Conservation (phyloP, 92 coral and sea anemone species). For the Scolanthus callimorphus region DNA sequence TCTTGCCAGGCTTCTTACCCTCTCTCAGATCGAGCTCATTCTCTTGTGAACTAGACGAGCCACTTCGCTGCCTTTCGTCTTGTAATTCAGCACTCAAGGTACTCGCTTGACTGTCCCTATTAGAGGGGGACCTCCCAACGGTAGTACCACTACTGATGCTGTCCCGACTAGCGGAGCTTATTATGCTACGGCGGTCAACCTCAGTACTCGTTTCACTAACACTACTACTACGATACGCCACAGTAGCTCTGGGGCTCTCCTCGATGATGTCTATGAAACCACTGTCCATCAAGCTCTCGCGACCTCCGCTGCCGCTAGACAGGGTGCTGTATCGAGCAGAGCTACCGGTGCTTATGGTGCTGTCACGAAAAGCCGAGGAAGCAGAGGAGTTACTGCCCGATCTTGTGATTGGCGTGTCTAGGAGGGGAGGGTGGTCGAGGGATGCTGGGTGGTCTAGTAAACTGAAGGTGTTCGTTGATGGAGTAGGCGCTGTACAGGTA, state of each 20-base stretch:
- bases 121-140: conserved; percentile 29
- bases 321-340: conserved; percentile 59
- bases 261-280: conserved; percentile 36
- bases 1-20: conserved; percentile 12
- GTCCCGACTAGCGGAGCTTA: conserved; percentile 18
- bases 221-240: background rate
- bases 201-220: background rate
- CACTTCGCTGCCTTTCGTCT: conserved; percentile 30
- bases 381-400: conserved; percentile 13
- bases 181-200: conserved; percentile 8
- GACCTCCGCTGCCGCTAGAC: conserved; percentile 54
- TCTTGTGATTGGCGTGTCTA: no score
- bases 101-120: conserved; percentile 65
- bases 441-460: background rate
- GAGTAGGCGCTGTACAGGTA: no score
- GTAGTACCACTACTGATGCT: conserved; percentile 72
- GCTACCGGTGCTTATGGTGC: conserved; percentile 76
- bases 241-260: conserved; percentile 9
- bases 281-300: conserved; percentile 38
- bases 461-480: no score
- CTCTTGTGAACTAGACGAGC: conserved; percentile 66
- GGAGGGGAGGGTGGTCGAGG: background rate
- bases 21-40: conserved; percentile 49
- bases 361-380: conserved; percentile 40
- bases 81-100: conserved; percentile 53